Evolutionary conservation across 2,113 vertebrate species (phyloP).

Genomic region (Gracilinanus agilis): DNA sequence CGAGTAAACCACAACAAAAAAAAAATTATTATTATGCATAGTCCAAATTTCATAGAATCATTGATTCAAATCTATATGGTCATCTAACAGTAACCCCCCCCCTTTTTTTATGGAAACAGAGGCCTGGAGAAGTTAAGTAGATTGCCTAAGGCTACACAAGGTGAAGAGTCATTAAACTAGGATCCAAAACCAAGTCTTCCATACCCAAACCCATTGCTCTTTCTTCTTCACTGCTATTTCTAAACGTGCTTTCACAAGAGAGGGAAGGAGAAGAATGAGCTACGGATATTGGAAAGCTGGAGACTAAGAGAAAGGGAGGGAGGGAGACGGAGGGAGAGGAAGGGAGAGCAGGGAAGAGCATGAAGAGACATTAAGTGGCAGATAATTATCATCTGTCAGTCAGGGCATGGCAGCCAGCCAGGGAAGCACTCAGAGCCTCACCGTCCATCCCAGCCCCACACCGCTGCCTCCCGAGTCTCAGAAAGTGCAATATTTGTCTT

Average conservation of each 20-base stretch:
- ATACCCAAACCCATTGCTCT: background rate
- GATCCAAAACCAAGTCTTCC: background rate
- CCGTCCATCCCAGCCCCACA: conserved; percentile 7
- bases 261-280: background rate
- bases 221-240: background rate
- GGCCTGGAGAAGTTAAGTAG: background rate
- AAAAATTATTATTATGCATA: background rate
- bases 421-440: conserved; percentile 58
- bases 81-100: background rate
- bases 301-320: no score
- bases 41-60: background rate
- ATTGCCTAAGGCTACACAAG: background rate
- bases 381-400: conserved; percentile 71
- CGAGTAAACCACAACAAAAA: background rate
- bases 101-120: background rate
- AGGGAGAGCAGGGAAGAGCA: background rate
- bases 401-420: conserved; percentile 57
- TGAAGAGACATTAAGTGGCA: conserved; percentile 67
- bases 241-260: background rate
- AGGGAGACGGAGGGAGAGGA: background rate
- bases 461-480: conserved; percentile 31
- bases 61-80: background rate
- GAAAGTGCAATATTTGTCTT: conserved; percentile 46
- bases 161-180: background rate
- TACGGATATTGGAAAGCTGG: background rate